A percentile compares a stretch with the other conserved stretches of the same genome.
These are phyloP conservation scores for Ceratotherium simum DNA, from an alignment of 2,113 vertebrate genomes.

Conservation along the genomic window DNA sequence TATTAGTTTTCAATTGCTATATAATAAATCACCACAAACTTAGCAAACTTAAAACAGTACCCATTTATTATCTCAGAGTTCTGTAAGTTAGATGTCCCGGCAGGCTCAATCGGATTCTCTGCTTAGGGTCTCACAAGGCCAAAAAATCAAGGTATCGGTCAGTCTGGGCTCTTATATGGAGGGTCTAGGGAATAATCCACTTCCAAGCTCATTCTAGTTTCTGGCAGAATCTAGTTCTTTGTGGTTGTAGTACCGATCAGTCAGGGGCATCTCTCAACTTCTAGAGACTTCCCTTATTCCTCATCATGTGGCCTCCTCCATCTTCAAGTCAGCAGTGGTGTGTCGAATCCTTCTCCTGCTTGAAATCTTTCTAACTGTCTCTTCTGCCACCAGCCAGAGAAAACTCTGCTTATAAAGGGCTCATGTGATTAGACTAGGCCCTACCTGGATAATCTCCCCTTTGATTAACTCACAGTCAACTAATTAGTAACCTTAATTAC, in stretches of 20 bases:
- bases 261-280: background rate
- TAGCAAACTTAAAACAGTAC: background rate
- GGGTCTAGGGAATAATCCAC: background rate
- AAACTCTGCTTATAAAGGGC: background rate
- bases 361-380: background rate
- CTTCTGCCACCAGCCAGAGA: background rate
- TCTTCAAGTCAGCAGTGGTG: background rate
- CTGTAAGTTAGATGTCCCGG: background rate
- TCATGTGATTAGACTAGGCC: background rate
- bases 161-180: background rate
- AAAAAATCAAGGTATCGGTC: background rate
- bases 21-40: background rate
- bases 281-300: background rate
- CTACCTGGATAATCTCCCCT: background rate
- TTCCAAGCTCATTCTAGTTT: background rate
- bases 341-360: background rate
- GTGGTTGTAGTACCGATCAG: background rate
- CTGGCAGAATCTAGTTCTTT: background rate
- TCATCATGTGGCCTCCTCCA: background rate
- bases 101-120: background rate
- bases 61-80: background rate
- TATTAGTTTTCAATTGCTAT: background rate
- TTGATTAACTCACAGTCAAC: constrained; percentile 11
- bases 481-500: constrained; percentile 3
- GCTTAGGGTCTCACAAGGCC: background rate